A percentile compares a stretch with the other conserved stretches of the same genome.
phyloP scores from a whole-genome alignment of 1,140 invertebrate genomes.

The Bilobella aurantiaca region DNA sequence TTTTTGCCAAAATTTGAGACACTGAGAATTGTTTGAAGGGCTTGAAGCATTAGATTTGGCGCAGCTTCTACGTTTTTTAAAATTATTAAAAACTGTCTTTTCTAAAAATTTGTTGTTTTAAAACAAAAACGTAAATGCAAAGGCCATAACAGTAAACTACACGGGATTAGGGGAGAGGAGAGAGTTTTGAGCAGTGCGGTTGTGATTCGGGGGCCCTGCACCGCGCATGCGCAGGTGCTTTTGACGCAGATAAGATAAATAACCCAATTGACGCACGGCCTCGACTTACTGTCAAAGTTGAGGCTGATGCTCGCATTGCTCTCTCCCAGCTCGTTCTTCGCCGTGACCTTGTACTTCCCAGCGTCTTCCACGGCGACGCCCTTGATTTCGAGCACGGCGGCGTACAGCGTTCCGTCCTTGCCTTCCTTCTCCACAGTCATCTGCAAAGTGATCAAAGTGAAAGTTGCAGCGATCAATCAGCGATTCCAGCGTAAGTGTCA shows the following conservation, averaged over 20 bases:
- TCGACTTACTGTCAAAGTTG: slow-evolving; percentile 94
- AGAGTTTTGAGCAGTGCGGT: neutral
- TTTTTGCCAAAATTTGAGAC: neutral
- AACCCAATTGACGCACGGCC: no score
- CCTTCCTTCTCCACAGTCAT: slow-evolving; percentile 77
- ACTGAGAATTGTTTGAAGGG: neutral
- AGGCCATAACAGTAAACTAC: no score
- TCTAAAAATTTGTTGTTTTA: no score
- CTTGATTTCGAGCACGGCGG: slow-evolving; percentile 79
- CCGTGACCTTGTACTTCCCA: slow-evolving; percentile 91
- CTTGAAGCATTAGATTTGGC: slow-evolving; percentile 21
- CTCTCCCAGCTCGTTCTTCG: slow-evolving; percentile 91
- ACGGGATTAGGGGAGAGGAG: neutral
- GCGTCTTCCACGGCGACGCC: slow-evolving; percentile 93
- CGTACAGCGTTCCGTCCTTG: slow-evolving; percentile 85
- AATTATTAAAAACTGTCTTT: no score
- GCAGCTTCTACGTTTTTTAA: slow-evolving; percentile 20
- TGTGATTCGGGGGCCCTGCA: neutral
- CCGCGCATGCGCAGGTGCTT: neutral
- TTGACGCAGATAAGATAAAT: no score
- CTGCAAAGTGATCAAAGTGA: slow-evolving; percentile 46
- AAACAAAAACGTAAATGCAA: neutral
- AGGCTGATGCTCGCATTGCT: slow-evolving; percentile 91
- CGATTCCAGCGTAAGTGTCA: neutral
- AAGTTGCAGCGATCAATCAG: neutral